Conservation (phyloP, 2,113 vertebrate species). For the Condylura cristata region DNA sequence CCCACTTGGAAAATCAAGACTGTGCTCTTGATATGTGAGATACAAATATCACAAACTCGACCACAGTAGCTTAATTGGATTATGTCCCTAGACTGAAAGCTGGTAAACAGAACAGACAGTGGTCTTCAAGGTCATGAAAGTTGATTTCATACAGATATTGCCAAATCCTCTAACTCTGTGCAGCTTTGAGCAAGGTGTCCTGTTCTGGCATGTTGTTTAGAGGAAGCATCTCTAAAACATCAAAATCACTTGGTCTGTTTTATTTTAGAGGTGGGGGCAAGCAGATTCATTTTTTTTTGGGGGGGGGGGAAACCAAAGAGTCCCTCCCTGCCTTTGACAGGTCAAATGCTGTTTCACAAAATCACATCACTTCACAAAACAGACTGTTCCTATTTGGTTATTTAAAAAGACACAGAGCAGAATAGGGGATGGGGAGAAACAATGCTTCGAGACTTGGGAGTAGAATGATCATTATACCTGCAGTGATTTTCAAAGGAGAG, state of each 20-base stretch:
- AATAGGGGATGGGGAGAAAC: not conserved
- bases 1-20: slow-evolving; percentile 6
- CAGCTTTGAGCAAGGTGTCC: not conserved
- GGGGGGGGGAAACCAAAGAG: too few species aligned
- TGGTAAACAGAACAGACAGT: slow-evolving; percentile 52
- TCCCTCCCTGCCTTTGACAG: too few species aligned
- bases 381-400: not conserved
- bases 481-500: slow-evolving; percentile 99
- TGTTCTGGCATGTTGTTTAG: not conserved
- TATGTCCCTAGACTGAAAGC: not conserved
- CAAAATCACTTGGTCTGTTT: not conserved
- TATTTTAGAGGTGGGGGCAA: not conserved
- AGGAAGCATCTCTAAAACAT: slow-evolving; percentile 6
- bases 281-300: not conserved
- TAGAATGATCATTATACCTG: slow-evolving; percentile 87
- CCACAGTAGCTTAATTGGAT: not conserved
- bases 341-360: too few species aligned
- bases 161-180: slow-evolving; percentile 37
- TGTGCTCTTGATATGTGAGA: slow-evolving; percentile 9
- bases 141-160: slow-evolving; percentile 45
- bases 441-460: not conserved
- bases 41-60: slow-evolving; percentile 56
- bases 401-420: not conserved
- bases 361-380: not conserved
- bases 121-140: slow-evolving; percentile 40